Evolutionary conservation across 2,797 vertebrate species (phyloP).

Genomic region (Hozukius guyotensis): DNA sequence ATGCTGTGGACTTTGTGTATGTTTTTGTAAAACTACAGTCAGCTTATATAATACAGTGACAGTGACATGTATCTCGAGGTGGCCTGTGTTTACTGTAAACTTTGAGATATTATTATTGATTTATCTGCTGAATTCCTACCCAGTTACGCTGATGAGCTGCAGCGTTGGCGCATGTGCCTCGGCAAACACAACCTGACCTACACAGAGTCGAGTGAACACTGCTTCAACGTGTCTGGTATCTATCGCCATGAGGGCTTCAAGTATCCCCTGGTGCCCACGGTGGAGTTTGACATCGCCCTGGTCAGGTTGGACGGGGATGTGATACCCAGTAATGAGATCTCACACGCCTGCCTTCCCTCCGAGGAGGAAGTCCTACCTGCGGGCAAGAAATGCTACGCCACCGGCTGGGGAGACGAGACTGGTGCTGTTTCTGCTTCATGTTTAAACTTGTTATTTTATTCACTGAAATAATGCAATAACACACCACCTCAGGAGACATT

Average conservation of each 20-base stretch:
- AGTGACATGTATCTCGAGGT: not conserved
- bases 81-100: not conserved
- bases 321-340: slow-evolving; percentile 62
- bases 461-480: not conserved
- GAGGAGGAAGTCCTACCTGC: slow-evolving; percentile 72
- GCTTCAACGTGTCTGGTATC: slow-evolving; percentile 76
- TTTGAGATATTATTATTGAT: slow-evolving; percentile 6
- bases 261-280: slow-evolving; percentile 82
- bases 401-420: slow-evolving; percentile 86
- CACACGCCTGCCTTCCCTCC: slow-evolving; percentile 81
- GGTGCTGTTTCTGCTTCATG: slow-evolving; percentile 61
- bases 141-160: slow-evolving; percentile 84
- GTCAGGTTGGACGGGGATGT: slow-evolving; percentile 79
- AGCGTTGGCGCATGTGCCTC: slow-evolving; percentile 85
- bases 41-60: not conserved
- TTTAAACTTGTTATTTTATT: not conserved
- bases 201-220: slow-evolving; percentile 72
- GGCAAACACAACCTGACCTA: slow-evolving; percentile 86
- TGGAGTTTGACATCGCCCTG: slow-evolving; percentile 86
- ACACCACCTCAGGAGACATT: not conserved
- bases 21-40: slow-evolving; percentile 4
- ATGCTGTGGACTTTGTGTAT: not conserved
- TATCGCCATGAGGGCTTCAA: slow-evolving; percentile 83
- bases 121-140: not conserved
- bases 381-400: slow-evolving; percentile 81